Evolutionary conservation across 1,140 invertebrate genomes (phyloP), one percentile per base, ranked within the genome.

Genomic region (Subanguina moxae): DNA sequence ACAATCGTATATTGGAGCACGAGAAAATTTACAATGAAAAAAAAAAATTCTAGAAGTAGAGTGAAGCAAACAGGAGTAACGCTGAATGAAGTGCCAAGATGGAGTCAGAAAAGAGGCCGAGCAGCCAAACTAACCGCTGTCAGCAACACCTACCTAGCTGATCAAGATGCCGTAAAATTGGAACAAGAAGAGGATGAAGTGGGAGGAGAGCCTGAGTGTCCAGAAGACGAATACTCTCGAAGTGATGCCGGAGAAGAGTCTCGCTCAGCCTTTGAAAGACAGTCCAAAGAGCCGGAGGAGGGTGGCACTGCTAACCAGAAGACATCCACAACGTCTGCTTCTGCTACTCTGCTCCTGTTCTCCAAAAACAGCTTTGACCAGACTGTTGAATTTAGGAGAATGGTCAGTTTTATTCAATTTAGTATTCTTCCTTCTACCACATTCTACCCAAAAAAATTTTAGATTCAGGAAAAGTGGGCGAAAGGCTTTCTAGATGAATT

Each of bases 331-430:
- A 1, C 15, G 19, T 21, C 42, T 1, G 13, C 19, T 25, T 68
- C 66, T 1, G 23, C 52, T 43, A 58, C 66, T n/a, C 28, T 46
- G 0, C 25, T 58, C 17, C 27, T 68, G 9, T 52, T 68, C 42
- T 59, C 66, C 13, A 68, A 68, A 42, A 68, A 68, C 56, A 68
- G 66, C 46, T 68, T 63, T 17, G 66, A 68, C 17, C 66, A 68
- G 38, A 68, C 57, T n/a, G 27, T 62, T 1, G 30, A 38, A 11
- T 68, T 61, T 38, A 59, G 62, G 19, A 21, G 43, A 7, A 68
- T 68, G 66, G 66, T 68, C 19, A n/a, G 27, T 25, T 45, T 42
- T 67, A 46, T 15, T 65, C 48, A n/a, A 13, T 58, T 11, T 45
- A 8, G 43, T 17, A 11, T 1, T 48, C 11, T 19, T 28, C 7